These are phyloP conservation scores for Alectura lathami DNA, from an alignment of 2,113 vertebrate genomes.

Conservation along the genomic window DNA sequence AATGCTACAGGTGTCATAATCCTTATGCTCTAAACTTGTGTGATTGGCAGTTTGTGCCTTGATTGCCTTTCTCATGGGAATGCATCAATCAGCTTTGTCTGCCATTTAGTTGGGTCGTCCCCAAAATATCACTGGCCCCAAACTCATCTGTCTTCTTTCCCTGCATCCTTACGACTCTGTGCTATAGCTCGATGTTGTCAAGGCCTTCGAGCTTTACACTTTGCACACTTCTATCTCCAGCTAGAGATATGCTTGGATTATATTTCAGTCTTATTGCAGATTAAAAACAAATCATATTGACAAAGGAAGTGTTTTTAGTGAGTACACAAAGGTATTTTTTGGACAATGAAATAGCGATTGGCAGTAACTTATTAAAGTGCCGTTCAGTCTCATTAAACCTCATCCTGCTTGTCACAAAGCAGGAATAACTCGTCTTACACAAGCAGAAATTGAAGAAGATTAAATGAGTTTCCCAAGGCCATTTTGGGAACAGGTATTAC, in stretches of 20 bases:
- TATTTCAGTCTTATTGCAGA: neutral
- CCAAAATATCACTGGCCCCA: neutral
- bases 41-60: neutral
- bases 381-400: neutral
- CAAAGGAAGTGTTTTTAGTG: neutral
- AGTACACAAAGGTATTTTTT: neutral
- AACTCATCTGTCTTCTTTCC: neutral
- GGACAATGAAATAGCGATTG: too few relatives aligned
- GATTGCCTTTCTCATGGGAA: neutral
- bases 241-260: neutral
- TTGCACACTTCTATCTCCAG: neutral
- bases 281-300: neutral
- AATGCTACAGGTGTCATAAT: neutral
- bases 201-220: neutral
- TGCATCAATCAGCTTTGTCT: neutral
- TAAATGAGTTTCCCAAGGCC: neutral
- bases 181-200: neutral
- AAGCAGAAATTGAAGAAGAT: neutral
- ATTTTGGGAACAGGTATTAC: neutral
- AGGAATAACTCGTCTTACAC: neutral
- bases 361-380: neutral
- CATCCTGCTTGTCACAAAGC: neutral
- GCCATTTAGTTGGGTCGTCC: neutral
- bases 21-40: neutral
- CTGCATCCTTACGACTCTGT: neutral